A percentile compares a stretch with the other conserved stretches of the same genome.
phyloP scores from a whole-genome alignment of 2,797 vertebrate genomes.

The Lagorchestes hirsutus region DNA sequence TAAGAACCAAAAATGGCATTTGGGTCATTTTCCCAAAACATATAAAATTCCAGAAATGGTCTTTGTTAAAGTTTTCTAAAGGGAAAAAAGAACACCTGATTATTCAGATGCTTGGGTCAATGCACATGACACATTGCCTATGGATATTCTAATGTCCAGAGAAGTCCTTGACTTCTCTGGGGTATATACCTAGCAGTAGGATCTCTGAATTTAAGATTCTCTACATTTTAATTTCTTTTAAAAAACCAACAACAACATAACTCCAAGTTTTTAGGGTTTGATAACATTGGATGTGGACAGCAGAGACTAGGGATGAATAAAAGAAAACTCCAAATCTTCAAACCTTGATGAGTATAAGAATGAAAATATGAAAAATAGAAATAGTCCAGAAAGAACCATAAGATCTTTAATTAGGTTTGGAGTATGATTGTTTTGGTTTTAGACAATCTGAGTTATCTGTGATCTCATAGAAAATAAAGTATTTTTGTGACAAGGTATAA shows the following conservation, averaged over 20 bases:
- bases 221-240: background rate
- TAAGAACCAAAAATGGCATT: background rate
- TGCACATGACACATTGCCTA: background rate
- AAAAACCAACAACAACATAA: background rate
- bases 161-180: background rate
- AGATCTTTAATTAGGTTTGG: background rate
- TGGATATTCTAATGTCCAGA: background rate
- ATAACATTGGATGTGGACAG: background rate
- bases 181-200: background rate
- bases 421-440: constrained; percentile 18
- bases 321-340: background rate
- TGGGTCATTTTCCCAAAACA: background rate
- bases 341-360: background rate
- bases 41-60: background rate
- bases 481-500: too few species aligned
- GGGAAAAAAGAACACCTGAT: background rate
- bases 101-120: background rate
- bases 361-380: background rate
- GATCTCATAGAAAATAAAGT: background rate
- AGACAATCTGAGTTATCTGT: background rate
- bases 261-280: background rate
- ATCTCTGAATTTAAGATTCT: background rate
- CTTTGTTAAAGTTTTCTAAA: background rate
- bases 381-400: background rate
- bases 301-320: background rate